phyloP scores from a whole-genome alignment of 2,888 invertebrate species.

The Phania funesta region DNA sequence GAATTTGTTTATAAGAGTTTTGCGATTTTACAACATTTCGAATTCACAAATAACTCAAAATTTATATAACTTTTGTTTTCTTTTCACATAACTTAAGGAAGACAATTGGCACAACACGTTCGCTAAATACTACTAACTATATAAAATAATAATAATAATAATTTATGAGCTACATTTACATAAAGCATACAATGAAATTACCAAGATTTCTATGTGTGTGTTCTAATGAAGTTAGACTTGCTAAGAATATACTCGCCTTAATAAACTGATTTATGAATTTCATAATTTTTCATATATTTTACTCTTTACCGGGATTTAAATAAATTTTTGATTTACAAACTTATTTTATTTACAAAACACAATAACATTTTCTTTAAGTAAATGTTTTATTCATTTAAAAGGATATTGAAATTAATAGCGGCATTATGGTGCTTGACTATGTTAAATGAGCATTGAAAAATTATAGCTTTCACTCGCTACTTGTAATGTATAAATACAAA shows the following conservation, averaged over 20 bases:
- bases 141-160: constrained; percentile 29
- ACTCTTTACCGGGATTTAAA: constrained; percentile 58
- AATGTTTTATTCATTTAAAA: no score
- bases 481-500: no score
- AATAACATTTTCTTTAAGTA: no score
- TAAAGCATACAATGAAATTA: not conserved
- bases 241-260: no score
- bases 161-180: constrained; percentile 9
- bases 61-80: not conserved
- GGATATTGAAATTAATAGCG: no score
- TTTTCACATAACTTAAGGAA: constrained; percentile 64
- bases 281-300: not conserved
- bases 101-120: constrained; percentile 69
- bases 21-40: no score
- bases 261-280: not conserved
- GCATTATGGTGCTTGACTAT: no score
- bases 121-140: constrained; percentile 60
- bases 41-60: not conserved
- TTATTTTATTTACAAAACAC: no score
- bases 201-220: not conserved
- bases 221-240: no score
- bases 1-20: no score
- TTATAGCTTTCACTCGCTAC: no score
- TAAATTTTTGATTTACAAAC: constrained; percentile 21
- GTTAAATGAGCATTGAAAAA: no score